Evolutionary conservation across 2,888 invertebrate genomes (phyloP), one percentile per base, ranked within the genome.

Genomic region (Dryadula phaetusa): DNA sequence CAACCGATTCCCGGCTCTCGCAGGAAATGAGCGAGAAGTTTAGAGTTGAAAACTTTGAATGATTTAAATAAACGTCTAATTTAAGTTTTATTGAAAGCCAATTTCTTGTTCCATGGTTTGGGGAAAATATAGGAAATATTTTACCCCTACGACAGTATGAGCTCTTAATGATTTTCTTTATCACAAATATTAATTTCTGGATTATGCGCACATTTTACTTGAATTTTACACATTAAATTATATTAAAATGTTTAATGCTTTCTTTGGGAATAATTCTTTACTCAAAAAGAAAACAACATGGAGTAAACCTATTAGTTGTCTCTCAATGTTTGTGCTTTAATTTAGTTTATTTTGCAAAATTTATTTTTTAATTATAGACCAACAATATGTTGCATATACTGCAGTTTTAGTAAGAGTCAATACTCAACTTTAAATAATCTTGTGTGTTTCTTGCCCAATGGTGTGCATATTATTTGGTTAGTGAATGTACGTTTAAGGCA

Each of bases 401-500:
- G 37, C 12, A 37, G 10, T 37, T 12, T 10, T 12, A 37, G 10
- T 28, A 16, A 28, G 3, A 10, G 4, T 49, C 49, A 49, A 25
- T 25, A 28, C 8, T 49, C 49, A 28, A 22, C n/a, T 25, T 37
- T 52, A 40, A 56, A 22, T 22, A 25, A 16, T 16, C 22, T 4
- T n/a, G 22, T 25, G n/a, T 22, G 18, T n/a, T 22, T 25, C 4
- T 40, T 22, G 40, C 37, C n/a, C 28, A 14, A 32, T 1, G 25
- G 6, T 25, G 2, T 32, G 60, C 28, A 44, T 44, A 44, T 44
- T 44, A 60, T 56, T 64, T 68, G 52, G 54, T 53, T 47, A 62
- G 64, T 22, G 67, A 72, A 67, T 62, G 70, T 37, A 67, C 44
- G 52, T 67, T 69, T 53, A 67, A 44, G 40, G 40, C 71, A 65